phyloP scores from a whole-genome alignment of 2,113 vertebrate genomes.

The Sebastes fasciatus region DNA sequence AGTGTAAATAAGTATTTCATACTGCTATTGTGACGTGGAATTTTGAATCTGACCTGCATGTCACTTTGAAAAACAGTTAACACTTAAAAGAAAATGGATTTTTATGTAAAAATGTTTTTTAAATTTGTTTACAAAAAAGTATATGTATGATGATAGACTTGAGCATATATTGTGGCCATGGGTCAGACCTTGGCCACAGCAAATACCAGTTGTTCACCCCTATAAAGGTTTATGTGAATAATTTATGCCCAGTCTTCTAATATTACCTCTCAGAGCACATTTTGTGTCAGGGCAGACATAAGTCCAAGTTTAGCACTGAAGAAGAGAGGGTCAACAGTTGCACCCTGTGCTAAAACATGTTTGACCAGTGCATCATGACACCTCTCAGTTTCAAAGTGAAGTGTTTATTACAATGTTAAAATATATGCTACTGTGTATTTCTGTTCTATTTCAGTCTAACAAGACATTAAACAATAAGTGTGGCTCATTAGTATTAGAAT shows the following conservation, averaged over 20 bases:
- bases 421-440: not conserved
- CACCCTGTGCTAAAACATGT: constrained; percentile 25
- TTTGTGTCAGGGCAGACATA: constrained; percentile 55
- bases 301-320: constrained; percentile 69
- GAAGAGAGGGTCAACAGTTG: constrained; percentile 54
- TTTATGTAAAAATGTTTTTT: not conserved
- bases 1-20: constrained; percentile 69
- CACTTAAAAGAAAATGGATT: not conserved
- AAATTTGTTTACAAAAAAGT: not conserved
- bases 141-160: not conserved
- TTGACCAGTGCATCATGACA: constrained; percentile 47
- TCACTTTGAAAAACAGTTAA: not conserved
- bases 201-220: constrained; percentile 40
- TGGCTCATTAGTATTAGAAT: not conserved
- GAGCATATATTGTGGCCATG: not conserved
- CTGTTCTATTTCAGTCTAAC: not conserved
- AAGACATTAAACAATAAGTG: not conserved
- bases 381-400: constrained; percentile 55
- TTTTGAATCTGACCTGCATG: not conserved
- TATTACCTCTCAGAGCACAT: constrained; percentile 61
- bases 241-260: constrained; percentile 68
- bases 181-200: not conserved
- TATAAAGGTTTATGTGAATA: constrained; percentile 59
- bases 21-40: constrained; percentile 14
- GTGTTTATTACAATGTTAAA: constrained; percentile 13